Base-by-base conservation (phyloP, 2,888 invertebrate species). In the Xanthostigma xanthostigma region DNA sequence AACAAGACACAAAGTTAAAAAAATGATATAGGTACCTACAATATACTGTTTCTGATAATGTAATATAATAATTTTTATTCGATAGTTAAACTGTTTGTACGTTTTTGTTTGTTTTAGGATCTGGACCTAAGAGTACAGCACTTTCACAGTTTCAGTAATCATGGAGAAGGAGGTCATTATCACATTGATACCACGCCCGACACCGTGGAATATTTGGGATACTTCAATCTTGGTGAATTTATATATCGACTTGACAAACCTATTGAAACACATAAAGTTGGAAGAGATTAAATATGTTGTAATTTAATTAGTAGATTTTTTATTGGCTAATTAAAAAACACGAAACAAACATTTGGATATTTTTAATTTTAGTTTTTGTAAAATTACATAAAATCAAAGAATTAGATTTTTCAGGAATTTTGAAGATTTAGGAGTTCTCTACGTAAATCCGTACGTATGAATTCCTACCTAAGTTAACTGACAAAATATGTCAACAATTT, bases 131-230 rank as follows among this genome's bases (percentile, higher is more conserved):
- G 96, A 57, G 78, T 92, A 53, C 95, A 96, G 67, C 97, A 97
- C 71, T 96, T 96, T 66, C 97, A 97, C 69, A 91, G 91, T 62
- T 90, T 86, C 66, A 83, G 86, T 56, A 69, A 76, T 60, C 81
- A 82, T 64, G 84, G 83, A 50, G 82, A 84, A 71, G 92, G 88
- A 55, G 96, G 96, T 1, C 97, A 98, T 73, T 98, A 97, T 71
- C 97, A 98, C 70, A 83, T 83, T 64, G 97, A 98, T 70, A 86
- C 84, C 9, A 90, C 92, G 35, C 95, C 97, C 0, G 82, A 81
- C 9, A 72, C 64, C n/a, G 92, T 79, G 9, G 84, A 87, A 62
- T 95, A 98, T 70, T 76, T 88, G 60, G 96, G 87, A 0, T 96
- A 91, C 71, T 90, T 96, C 64, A 81, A 78, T 60, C 68, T 86